These are phyloP conservation scores for Saccopteryx bilineata DNA, from an alignment of 2,113 vertebrate species.

Conservation along the genomic window DNA sequence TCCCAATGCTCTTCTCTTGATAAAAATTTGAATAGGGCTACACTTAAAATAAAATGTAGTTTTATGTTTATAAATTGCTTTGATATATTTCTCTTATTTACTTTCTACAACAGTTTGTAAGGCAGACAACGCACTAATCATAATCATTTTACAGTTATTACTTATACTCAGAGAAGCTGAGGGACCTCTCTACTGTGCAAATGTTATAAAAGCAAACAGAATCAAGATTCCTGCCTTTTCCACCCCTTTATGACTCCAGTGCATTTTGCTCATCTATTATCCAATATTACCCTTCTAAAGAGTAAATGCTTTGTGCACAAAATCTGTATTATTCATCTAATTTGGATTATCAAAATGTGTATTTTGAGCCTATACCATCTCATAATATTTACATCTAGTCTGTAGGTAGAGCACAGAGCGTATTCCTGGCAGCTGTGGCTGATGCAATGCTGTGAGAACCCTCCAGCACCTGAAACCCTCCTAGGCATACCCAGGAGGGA, in stretches of 20 bases:
- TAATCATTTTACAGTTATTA: not conserved
- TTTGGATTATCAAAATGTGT: not conserved
- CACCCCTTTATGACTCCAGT: not conserved
- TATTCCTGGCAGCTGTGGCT: too few species aligned
- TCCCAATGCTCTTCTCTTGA: not conserved
- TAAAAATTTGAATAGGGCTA: not conserved
- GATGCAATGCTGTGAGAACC: too few species aligned
- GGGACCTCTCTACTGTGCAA: not conserved
- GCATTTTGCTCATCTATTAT: not conserved
- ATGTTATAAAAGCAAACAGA: not conserved
- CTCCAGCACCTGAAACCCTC: too few species aligned
- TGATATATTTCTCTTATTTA: not conserved
- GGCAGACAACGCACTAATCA: not conserved
- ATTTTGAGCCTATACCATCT: not conserved
- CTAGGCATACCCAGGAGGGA: too few species aligned
- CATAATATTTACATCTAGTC: not conserved
- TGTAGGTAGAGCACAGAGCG: too few species aligned
- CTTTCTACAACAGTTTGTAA: not conserved
- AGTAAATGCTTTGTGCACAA: not conserved
- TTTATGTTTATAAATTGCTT: conserved; percentile 29
- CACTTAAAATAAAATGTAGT: not conserved
- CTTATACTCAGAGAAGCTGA: not conserved
- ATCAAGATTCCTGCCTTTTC: not conserved
- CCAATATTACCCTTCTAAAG: not conserved
- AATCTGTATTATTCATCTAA: not conserved